A percentile compares a stretch with the other conserved stretches of the same genome.
phyloP scores from a whole-genome alignment of 2,113 vertebrate species.

The Dipodomys stephensi region DNA sequence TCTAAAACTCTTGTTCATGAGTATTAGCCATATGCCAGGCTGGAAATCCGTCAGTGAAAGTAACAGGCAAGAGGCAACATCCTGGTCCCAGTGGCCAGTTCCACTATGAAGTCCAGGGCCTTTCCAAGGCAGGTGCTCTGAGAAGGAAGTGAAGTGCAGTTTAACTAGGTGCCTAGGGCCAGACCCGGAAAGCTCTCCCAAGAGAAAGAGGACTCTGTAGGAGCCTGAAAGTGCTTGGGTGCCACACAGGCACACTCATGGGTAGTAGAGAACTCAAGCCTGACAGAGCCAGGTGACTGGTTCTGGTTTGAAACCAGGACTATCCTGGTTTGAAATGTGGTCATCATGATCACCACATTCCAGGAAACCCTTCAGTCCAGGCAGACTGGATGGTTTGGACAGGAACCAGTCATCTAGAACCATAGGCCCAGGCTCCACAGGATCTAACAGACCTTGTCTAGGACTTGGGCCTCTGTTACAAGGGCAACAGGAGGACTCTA shows the following conservation, averaged over 20 bases:
- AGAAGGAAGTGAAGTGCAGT: background rate
- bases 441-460: background rate
- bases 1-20: background rate
- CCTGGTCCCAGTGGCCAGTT: background rate
- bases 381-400: background rate
- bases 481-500: background rate
- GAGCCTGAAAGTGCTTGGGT: fast-evolving
- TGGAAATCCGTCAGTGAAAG: too few species aligned
- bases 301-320: background rate
- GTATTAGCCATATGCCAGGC: background rate
- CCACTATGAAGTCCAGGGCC: background rate
- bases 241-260: background rate
- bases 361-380: background rate
- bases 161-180: fast-evolving
- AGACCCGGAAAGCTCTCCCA: background rate
- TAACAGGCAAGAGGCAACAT: too few species aligned
- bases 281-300: background rate
- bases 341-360: background rate
- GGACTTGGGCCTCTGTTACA: background rate
- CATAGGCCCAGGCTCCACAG: fast-evolving
- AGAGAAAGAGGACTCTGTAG: background rate
- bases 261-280: background rate
- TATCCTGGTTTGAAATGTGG: background rate
- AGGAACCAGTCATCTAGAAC: background rate
- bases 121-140: too few species aligned